Conservation (phyloP, 2,113 vertebrate species). For the Lucifuga dentata region DNA sequence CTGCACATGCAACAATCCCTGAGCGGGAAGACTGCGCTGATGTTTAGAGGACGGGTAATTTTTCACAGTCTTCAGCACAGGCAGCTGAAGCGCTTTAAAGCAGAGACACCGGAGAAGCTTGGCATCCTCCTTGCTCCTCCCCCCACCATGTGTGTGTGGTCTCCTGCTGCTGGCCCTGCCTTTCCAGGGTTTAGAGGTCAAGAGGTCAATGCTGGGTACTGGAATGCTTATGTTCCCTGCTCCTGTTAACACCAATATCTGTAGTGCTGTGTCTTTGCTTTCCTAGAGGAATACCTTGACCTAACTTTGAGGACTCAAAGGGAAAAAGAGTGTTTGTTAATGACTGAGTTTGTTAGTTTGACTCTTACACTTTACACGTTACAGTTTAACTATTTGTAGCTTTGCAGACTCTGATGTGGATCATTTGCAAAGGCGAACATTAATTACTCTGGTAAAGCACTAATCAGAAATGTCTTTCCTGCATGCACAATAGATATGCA, state of each 20-base stretch:
- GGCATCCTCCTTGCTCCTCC: slow-evolving; percentile 39
- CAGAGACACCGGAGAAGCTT: slow-evolving; percentile 54
- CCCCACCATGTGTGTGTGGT: slow-evolving; percentile 67
- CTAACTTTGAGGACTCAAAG: slow-evolving; percentile 7
- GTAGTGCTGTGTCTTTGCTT: neutral
- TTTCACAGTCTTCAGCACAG: slow-evolving; percentile 37
- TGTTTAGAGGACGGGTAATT: slow-evolving; percentile 29
- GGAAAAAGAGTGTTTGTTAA: neutral
- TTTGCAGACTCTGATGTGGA: slow-evolving; percentile 18
- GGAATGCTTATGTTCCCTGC: slow-evolving; percentile 73
- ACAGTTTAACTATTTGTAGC: too few species aligned
- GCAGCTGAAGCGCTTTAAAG: slow-evolving; percentile 60
- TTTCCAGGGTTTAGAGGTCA: slow-evolving; percentile 61
- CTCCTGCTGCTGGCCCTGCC: slow-evolving; percentile 55
- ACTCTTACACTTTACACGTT: neutral
- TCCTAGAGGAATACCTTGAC: slow-evolving; percentile 2
- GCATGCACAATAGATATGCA: neutral
- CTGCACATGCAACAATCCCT: slow-evolving; percentile 21
- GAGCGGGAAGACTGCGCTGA: slow-evolving; percentile 1
- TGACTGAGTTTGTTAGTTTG: slow-evolving; percentile 16
- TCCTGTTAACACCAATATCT: slow-evolving; percentile 62
- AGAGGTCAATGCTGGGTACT: slow-evolving; percentile 65
- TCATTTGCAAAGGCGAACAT: slow-evolving; percentile 15
- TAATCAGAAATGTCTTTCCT: neutral
- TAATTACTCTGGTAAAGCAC: neutral